phyloP scores from a whole-genome alignment of 2,888 invertebrate genomes.

The Sinohyriopsis cumingii region DNA sequence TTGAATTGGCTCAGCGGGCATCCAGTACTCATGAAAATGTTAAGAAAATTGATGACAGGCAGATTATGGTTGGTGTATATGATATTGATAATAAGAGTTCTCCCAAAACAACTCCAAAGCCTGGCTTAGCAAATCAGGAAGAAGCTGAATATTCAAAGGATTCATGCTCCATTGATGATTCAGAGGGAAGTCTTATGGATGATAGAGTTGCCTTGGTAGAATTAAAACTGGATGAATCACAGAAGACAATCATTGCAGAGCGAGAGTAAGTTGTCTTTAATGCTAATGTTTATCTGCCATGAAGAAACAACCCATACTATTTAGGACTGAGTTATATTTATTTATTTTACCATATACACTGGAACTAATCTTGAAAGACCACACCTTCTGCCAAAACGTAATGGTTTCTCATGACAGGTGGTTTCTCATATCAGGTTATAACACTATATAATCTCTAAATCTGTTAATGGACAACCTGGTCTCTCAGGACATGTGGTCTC shows the following conservation, averaged over 20 bases:
- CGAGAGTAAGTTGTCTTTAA: conserved; percentile 78
- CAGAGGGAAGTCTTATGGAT: conserved; percentile 44
- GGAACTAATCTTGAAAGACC: too few relatives aligned
- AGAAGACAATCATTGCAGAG: conserved; percentile 82
- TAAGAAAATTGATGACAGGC: conserved; percentile 9
- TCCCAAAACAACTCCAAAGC: background rate
- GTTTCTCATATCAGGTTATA: too few relatives aligned
- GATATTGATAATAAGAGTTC: background rate
- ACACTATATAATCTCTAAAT: too few relatives aligned
- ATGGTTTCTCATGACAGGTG: too few relatives aligned
- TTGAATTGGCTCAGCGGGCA: background rate
- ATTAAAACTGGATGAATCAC: conserved; percentile 82
- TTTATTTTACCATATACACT: too few relatives aligned
- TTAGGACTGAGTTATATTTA: background rate
- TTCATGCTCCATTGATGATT: conserved; percentile 6
- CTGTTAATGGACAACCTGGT: too few relatives aligned
- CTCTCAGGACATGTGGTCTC: too few relatives aligned
- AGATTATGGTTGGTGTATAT: conserved; percentile 3
- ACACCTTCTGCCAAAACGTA: too few relatives aligned
- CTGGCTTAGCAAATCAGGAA: background rate
- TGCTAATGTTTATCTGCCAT: background rate
- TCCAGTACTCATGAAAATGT: conserved; percentile 2
- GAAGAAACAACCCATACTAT: background rate
- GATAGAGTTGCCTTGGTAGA: conserved; percentile 74
- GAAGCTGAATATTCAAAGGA: background rate